Evolutionary conservation across 2,888 invertebrate genomes (phyloP).

Genomic region (Yponomeuta malinellus): DNA sequence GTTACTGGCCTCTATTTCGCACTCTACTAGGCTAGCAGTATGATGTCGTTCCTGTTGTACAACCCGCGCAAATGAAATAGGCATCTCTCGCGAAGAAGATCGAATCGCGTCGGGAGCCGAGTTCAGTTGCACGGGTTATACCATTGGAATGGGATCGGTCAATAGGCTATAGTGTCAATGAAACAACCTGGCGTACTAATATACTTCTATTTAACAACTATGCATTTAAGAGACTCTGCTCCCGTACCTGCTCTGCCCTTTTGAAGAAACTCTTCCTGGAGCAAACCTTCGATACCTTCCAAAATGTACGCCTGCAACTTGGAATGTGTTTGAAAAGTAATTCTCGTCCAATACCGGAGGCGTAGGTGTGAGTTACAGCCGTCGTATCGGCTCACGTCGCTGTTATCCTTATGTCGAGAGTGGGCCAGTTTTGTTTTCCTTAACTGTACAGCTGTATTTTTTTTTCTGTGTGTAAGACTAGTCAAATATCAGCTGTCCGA

Average conservation of each 20-base stretch:
- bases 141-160: too few species aligned
- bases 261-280: neutral
- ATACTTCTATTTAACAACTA: too few species aligned
- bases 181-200: too few species aligned
- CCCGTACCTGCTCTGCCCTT: neutral
- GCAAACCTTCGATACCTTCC: neutral
- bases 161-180: too few species aligned
- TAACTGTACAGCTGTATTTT: neutral
- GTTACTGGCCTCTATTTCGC: too few species aligned
- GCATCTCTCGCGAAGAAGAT: too few species aligned
- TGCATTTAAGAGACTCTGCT: too few species aligned
- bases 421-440: neutral
- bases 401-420: neutral
- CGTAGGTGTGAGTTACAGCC: constrained; percentile 8
- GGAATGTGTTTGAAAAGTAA: constrained; percentile 46
- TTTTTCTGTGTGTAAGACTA: neutral
- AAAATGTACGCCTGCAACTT: constrained; percentile 27
- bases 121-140: too few species aligned
- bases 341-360: constrained; percentile 36
- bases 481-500: neutral
- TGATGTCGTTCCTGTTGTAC: too few species aligned
- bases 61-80: too few species aligned
- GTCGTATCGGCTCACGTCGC: neutral
- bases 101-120: too few species aligned
- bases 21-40: too few species aligned